A percentile compares a stretch with the other conserved stretches of the same genome.
These are phyloP conservation scores for Aporrectodea caliginosa DNA, from an alignment of 1,140 invertebrate genomes.

Conservation along the genomic window DNA sequence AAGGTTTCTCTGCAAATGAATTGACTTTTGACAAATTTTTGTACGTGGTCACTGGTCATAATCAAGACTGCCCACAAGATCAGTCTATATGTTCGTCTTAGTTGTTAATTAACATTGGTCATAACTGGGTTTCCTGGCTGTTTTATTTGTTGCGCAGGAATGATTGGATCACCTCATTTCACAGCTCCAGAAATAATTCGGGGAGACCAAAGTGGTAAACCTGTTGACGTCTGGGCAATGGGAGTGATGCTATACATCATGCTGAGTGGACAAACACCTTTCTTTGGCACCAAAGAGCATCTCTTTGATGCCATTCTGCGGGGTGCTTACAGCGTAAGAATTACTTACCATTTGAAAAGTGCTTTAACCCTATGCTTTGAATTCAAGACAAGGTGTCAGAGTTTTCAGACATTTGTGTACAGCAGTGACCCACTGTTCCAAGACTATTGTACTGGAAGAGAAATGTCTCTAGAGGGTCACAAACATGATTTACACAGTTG, in stretches of 20 bases:
- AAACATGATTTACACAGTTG: too few species aligned
- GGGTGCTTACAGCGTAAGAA: conserved; percentile 64
- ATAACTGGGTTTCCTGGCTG: too few species aligned
- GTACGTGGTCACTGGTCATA: conserved; percentile 5
- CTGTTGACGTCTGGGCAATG: conserved; percentile 93
- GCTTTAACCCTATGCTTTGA: too few species aligned
- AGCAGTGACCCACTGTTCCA: too few species aligned
- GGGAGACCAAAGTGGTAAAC: conserved; percentile 86
- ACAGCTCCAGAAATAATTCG: conserved; percentile 96
- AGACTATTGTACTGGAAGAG: too few species aligned
- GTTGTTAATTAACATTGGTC: neutral
- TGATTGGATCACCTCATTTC: conserved; percentile 90
- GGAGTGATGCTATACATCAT: conserved; percentile 90
- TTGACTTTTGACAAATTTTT: too few species aligned
- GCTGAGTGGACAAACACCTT: conserved; percentile 87
- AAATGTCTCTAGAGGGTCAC: too few species aligned
- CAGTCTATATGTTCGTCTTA: neutral
- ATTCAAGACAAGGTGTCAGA: too few species aligned
- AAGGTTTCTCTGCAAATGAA: too few species aligned
- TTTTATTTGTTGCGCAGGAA: conserved; percentile 66
- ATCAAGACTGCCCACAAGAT: too few species aligned
- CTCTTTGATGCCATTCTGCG: conserved; percentile 84
- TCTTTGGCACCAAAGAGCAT: conserved; percentile 84
- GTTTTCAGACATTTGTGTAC: too few species aligned
- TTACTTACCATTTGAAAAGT: too few species aligned